Evolutionary conservation across 2,888 invertebrate genomes (phyloP), one percentile per base, ranked within the genome.

Genomic region (Limnephilus auricula): DNA sequence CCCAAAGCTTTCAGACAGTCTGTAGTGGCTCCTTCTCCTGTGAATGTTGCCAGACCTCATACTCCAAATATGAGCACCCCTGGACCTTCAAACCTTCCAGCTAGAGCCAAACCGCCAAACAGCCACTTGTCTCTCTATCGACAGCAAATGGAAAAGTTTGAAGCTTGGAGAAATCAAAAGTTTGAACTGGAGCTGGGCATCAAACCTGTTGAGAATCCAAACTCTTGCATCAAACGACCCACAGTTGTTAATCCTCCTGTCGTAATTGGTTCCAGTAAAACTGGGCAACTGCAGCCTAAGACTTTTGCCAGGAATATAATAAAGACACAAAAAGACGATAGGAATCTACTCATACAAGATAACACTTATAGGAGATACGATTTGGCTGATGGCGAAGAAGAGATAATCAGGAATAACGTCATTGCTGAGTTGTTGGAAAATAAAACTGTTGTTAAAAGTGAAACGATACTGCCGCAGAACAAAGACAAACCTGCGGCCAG

Each of bases 111-210:
- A 82, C 89, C 25, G 32, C 12, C 40, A 79, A n/a, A 31, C 32
- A 89, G 30, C 79, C 84, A 90, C 31, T 31, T 85, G 9, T 93
- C 93, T 13, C 89, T 91, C 31, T 93, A 80, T 79, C 90, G 93
- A 18, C 45, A 80, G 80, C 93, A 93, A 34, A 92, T 93, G 91
- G 93, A 93, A 30, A 89, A 90, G 37, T 92, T 89, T 50, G 93
- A 93, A 91, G 90, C 89, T 6, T 82, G 65, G 45, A 92, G 89
- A 50, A 92, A 91, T 31, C 79, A 87, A 84, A 65, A 90, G 83
- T 84, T 92, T 13, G 92, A 92, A 45, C n/a, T 37, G 5, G 91
- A 91, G 32, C 50, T 91, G 12, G 90, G 82, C 31, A 32, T 78
- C 2, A 50, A 31, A 86, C 30, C 40, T 34, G 34, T 2, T 0